phyloP scores from a whole-genome alignment of 2,797 vertebrate species.

The Simalia tracyae region DNA sequence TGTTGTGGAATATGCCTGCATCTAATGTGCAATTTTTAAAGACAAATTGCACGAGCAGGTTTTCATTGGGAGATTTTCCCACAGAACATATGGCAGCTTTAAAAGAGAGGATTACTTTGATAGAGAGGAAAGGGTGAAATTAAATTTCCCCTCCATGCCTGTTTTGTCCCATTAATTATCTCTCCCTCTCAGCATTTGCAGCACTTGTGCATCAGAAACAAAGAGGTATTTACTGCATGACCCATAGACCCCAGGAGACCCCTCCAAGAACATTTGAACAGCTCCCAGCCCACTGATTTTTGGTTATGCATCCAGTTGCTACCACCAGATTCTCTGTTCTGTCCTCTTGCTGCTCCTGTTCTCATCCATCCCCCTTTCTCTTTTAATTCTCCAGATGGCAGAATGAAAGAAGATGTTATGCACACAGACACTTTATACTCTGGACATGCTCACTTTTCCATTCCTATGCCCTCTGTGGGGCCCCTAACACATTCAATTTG shows the following conservation, averaged over 20 bases:
- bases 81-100: background rate
- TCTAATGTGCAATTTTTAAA: background rate
- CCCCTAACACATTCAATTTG: background rate
- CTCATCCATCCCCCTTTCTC: background rate
- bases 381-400: background rate
- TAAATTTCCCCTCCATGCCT: background rate
- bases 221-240: background rate
- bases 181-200: background rate
- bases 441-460: background rate
- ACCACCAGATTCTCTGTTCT: background rate
- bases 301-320: background rate
- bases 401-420: background rate
- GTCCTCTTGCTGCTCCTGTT: background rate
- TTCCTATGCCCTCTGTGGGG: background rate
- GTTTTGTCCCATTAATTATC: background rate
- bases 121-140: background rate
- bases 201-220: no score
- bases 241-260: background rate
- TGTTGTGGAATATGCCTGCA: background rate
- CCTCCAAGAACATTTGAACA: background rate
- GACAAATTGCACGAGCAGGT: background rate
- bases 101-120: background rate
- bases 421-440: background rate
- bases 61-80: no score
- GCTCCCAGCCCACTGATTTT: background rate